Conservation (phyloP, 2,797 vertebrate genomes). For the Characodon lateralis region DNA sequence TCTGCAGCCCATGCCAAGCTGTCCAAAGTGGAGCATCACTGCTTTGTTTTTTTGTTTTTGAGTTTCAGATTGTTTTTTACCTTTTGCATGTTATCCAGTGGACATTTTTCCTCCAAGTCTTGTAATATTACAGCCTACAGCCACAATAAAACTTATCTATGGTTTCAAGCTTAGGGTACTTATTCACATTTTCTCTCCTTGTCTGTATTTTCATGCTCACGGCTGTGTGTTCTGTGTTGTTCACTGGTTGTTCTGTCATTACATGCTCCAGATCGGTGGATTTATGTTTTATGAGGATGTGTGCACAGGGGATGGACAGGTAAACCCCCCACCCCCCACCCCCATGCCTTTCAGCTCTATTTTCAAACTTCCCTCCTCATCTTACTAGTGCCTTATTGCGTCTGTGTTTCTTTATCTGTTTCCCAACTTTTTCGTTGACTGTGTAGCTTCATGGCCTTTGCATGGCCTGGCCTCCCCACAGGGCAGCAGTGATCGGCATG, state of each 20-base stretch:
- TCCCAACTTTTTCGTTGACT: conserved; percentile 51
- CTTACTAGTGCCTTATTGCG: conserved; percentile 15
- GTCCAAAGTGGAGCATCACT: conserved; percentile 28
- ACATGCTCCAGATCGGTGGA: conserved; percentile 81
- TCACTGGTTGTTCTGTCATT: conserved; percentile 78
- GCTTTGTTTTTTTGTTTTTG: conserved; percentile 34
- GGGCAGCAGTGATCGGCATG: conserved; percentile 40
- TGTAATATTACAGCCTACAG: conserved; percentile 43
- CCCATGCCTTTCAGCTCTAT: conserved; percentile 30
- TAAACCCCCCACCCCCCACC: conserved; percentile 52
- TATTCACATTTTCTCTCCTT: conserved; percentile 39
- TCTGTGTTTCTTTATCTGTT: conserved; percentile 34
- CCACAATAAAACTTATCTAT: conserved; percentile 44
- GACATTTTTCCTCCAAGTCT: conserved; percentile 36
- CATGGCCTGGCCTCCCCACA: conserved; percentile 66
- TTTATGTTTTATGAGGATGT: conserved; percentile 82
- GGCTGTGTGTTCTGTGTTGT: conserved; percentile 60
- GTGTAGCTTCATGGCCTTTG: conserved; percentile 60
- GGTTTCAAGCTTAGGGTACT: conserved; percentile 42
- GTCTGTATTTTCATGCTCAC: conserved; percentile 41
- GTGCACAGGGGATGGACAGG: conserved; percentile 78
- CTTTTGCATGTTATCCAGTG: conserved; percentile 27
- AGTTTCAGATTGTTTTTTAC: conserved; percentile 42
- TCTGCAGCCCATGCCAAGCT: conserved; percentile 39
- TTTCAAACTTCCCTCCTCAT: conserved; percentile 15